Conservation (phyloP, 2,888 invertebrate genomes). For the Philereme vetulata region DNA sequence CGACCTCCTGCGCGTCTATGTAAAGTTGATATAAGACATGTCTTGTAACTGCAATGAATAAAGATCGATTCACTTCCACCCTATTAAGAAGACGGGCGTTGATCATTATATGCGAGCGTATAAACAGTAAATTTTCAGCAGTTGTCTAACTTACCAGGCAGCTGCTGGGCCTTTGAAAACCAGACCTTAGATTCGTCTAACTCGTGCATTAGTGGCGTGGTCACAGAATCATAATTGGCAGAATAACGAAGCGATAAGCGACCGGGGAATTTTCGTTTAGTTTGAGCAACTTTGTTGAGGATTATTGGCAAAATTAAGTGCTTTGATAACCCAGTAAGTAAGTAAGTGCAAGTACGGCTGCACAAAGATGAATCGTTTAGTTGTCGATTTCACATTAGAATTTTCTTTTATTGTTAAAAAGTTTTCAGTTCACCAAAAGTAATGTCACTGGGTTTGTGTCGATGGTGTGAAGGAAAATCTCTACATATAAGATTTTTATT, state of each 20-base stretch:
- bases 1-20: too few relatives aligned
- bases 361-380: constrained; percentile 10
- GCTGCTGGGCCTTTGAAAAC: too few relatives aligned
- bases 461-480: too few relatives aligned
- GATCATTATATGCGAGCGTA: too few relatives aligned
- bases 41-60: too few relatives aligned
- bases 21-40: too few relatives aligned
- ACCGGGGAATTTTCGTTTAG: constrained; percentile 30
- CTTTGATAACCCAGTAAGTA: constrained; percentile 35
- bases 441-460: too few relatives aligned
- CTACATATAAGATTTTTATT: too few relatives aligned
- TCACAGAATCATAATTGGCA: constrained; percentile 16
- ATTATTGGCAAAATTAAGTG: constrained; percentile 37
- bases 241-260: constrained; percentile 29
- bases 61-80: too few relatives aligned
- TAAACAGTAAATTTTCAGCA: too few relatives aligned
- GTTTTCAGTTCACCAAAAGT: not conserved
- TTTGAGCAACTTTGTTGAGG: constrained; percentile 33
- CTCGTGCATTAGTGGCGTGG: constrained; percentile 16
- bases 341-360: constrained; percentile 20
- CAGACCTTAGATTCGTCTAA: not conserved
- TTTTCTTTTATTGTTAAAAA: not conserved
- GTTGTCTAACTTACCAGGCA: too few relatives aligned
- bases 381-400: constrained; percentile 6
- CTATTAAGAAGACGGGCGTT: too few relatives aligned